Evolutionary conservation across 2,113 vertebrate species (phyloP).

Genomic region (Gallinago media): DNA sequence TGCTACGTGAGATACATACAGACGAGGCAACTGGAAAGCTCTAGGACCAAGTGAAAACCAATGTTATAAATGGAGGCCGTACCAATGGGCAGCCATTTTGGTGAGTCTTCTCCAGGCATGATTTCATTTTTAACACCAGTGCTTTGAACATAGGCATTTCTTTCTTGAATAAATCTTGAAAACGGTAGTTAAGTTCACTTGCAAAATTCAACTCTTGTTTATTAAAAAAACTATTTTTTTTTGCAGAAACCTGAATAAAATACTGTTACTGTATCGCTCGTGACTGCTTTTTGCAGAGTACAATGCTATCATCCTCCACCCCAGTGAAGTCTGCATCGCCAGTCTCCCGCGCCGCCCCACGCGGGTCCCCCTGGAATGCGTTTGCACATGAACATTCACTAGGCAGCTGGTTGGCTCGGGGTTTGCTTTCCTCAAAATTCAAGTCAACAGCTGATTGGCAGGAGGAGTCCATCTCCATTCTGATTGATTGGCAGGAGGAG

Average conservation of each 20-base stretch:
- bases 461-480: constrained; percentile 68
- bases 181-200: constrained; percentile 76
- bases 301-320: constrained; percentile 76
- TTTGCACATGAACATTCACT: constrained; percentile 76
- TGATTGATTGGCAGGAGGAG: constrained; percentile 76
- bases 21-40: constrained; percentile 83
- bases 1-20: constrained; percentile 78
- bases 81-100: constrained; percentile 23
- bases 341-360: constrained; percentile 68
- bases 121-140: constrained; percentile 76
- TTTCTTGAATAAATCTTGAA: constrained; percentile 81
- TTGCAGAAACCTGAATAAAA: constrained; percentile 89
- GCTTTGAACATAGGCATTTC: constrained; percentile 80
- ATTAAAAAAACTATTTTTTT: constrained; percentile 83
- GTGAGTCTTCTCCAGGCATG: constrained; percentile 64
- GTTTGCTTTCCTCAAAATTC: constrained; percentile 72
- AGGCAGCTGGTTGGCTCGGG: constrained; percentile 75
- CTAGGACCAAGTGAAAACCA: constrained; percentile 75
- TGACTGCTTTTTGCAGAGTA: constrained; percentile 77
- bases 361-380: constrained; percentile 64
- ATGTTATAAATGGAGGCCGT: constrained; percentile 63
- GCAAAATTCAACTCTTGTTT: constrained; percentile 82
- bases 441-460: constrained; percentile 88
- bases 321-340: constrained; percentile 73
- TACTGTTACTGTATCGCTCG: constrained; percentile 79